Evolutionary conservation across 53 echinoderm and acorn worm genomes (phyloP), one percentile per base, ranked within the genome.

Genomic region (Astropecten irregularis): DNA sequence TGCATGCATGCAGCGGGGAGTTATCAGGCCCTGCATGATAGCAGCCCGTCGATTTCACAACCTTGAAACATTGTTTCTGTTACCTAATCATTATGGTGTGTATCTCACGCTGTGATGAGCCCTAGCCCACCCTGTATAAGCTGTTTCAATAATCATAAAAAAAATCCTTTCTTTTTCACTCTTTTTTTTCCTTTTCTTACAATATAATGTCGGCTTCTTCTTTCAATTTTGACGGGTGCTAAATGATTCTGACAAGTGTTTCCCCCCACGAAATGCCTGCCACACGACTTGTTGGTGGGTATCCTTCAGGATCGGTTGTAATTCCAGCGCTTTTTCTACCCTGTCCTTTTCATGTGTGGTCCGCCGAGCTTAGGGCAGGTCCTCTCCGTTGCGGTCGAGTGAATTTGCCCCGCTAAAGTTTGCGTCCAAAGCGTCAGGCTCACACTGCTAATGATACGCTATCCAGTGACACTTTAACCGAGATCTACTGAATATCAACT

Each of bases 291-390:
- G 38, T 21, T 11, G 42, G 54, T 13, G 30, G 23, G 20, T 51
- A 73, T 38, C 27, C 56, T 33, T 56, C 53, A 13, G 21, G 16
- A 37, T 19, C 39, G 39, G 19, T 39, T 29, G 74, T 73, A 73
- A 73, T 73, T 37, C 54, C 39, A 55, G 74, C 74, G 25, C 74
- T n/a, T 8, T 42, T 11, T 6, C 11, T 42, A 42, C 54, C 74
- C 18, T 73, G 37, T 54, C 36, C 54, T 36, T 73, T 73, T 37
- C 74, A 73, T 73, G 74, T 73, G 74, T 73, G 74, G 74, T 73
- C 74, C 74, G 54, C 56, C n/a, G n/a, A 35, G 19, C 54, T 55
- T 38, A 4, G 10, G 54, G 15, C 19, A 26, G 63, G 32, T 63
- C 63, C 25, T 55, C 38, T 36, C 38, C 39, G 74, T 25, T 56